Percentiles rank a stretch among this genome's conserved stretches.
Evolutionary conservation across 2,113 vertebrate species (phyloP).

Genomic region (Coptodon bakossiorum): DNA sequence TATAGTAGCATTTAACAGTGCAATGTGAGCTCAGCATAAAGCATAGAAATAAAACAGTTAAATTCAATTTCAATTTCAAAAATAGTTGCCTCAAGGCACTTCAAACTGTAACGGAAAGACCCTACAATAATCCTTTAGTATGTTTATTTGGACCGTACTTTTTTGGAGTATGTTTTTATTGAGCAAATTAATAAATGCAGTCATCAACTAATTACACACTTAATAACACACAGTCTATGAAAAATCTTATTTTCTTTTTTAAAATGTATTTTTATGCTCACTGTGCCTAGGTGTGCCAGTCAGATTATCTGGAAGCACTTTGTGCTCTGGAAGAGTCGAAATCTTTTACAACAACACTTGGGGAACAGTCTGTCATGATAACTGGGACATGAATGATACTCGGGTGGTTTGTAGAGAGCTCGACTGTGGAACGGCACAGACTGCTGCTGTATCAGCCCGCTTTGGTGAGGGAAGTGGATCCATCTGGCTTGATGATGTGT

Average conservation of each 20-base stretch:
- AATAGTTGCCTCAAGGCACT: rapidly evolving
- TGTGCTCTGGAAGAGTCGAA: background rate
- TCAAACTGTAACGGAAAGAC: background rate
- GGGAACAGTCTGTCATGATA: background rate
- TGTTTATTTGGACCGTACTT: too few species aligned
- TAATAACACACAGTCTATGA: too few species aligned
- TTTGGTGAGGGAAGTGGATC: too few species aligned
- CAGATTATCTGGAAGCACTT: background rate
- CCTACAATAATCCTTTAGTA: too few species aligned
- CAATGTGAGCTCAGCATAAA: background rate
- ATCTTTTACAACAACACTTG: background rate
- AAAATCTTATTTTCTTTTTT: too few species aligned
- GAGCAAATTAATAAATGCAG: too few species aligned
- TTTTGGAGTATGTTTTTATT: too few species aligned
- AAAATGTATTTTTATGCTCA: background rate
- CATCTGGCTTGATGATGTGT: too few species aligned
- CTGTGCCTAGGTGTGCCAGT: background rate
- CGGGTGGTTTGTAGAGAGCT: rapidly evolving
- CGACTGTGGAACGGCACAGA: too few species aligned
- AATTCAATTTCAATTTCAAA: background rate
- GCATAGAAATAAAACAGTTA: background rate
- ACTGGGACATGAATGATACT: background rate
- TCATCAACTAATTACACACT: too few species aligned
- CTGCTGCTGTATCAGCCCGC: too few species aligned
- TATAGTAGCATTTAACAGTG: background rate